These are phyloP conservation scores for Dioctria linearis DNA, from an alignment of 2,888 invertebrate species.

Conservation along the genomic window DNA sequence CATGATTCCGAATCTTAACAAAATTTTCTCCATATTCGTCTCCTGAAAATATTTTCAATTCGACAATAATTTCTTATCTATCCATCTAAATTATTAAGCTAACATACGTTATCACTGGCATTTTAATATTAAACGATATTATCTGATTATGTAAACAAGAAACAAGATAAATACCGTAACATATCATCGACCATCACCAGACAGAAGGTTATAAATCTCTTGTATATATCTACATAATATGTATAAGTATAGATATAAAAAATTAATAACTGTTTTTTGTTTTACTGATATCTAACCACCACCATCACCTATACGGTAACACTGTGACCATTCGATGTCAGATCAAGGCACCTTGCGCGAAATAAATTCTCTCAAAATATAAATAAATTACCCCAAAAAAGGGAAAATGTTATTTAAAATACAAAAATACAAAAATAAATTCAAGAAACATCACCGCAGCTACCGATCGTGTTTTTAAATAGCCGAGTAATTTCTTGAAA, in stretches of 20 bases:
- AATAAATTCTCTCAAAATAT: constrained; percentile 32
- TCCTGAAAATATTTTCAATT: too few species aligned
- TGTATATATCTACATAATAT: too few species aligned
- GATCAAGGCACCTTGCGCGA: constrained; percentile 38
- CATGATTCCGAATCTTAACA: too few species aligned
- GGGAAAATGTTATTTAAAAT: constrained; percentile 16
- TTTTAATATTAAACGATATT: too few species aligned
- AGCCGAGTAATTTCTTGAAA: constrained; percentile 34
- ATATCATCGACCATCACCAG: background rate
- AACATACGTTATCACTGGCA: too few species aligned
- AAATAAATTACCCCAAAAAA: constrained; percentile 38
- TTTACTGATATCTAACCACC: background rate
- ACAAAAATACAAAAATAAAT: background rate
- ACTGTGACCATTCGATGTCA: background rate
- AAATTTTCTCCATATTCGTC: too few species aligned
- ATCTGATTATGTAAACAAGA: constrained; percentile 10
- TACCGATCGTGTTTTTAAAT: constrained; percentile 34
- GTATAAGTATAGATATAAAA: background rate
- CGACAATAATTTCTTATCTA: too few species aligned
- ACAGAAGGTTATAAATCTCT: background rate
- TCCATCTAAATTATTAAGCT: too few species aligned
- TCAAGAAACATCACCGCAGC: background rate
- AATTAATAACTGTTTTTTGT: constrained; percentile 30
- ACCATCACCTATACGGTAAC: background rate
- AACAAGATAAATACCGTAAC: background rate